phyloP scores from a whole-genome alignment of 2,797 vertebrate genomes.

The Scleropages formosus region DNA sequence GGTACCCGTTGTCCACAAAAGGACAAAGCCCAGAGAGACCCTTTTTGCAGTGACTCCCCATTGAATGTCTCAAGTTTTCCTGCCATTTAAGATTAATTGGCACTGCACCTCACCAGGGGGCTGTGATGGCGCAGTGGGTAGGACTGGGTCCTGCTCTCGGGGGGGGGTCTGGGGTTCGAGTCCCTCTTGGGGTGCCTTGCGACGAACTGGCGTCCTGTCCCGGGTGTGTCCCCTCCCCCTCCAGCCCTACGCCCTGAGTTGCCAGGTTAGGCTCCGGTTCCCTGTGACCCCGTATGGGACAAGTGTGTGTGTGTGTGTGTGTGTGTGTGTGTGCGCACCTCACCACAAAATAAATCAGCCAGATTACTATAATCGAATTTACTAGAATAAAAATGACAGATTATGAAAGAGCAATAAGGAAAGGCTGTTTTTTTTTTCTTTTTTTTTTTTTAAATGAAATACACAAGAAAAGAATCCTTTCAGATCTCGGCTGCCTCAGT shows the following conservation, averaged over 20 bases:
- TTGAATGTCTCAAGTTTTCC: background rate
- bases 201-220: too few species aligned
- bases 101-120: background rate
- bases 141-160: too few species aligned
- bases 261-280: too few species aligned
- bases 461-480: background rate
- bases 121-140: too few species aligned
- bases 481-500: background rate
- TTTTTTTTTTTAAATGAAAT: background rate
- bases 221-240: too few species aligned
- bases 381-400: background rate
- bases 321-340: too few species aligned
- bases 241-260: too few species aligned
- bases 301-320: too few species aligned
- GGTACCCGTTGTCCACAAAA: too few species aligned
- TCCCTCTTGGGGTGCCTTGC: too few species aligned
- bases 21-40: background rate
- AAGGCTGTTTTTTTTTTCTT: background rate
- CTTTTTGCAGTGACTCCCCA: constrained; percentile 13
- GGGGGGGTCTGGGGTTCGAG: too few species aligned
- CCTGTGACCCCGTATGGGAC: too few species aligned
- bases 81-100: constrained; percentile 17
- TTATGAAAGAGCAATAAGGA: constrained; percentile 11
- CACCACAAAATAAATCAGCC: constrained; percentile 12
- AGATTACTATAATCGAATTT: constrained; percentile 10